Conservation (phyloP, 2,888 invertebrate species). For the Campoplex capitator region DNA sequence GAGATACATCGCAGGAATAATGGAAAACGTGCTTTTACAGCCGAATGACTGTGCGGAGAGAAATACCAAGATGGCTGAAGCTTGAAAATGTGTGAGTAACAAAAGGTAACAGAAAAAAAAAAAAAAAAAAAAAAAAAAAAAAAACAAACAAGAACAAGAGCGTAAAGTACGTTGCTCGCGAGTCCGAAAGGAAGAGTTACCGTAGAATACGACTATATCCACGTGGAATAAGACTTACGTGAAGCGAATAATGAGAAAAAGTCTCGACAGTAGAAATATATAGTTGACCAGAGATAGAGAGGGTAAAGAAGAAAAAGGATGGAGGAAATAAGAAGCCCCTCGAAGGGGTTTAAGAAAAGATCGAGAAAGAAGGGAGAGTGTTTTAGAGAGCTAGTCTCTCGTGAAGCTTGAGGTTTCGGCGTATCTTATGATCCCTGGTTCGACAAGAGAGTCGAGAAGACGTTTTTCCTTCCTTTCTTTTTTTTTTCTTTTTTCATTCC, state of each 20-base stretch:
- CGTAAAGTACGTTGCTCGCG: constrained; percentile 28
- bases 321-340: not conserved
- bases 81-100: constrained; percentile 5
- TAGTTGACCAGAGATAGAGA: constrained; percentile 41
- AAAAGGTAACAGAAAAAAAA: not conserved
- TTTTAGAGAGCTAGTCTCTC: constrained; percentile 13
- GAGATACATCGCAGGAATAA: constrained; percentile 15
- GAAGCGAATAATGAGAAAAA: constrained; percentile 63
- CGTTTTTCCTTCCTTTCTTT: not conserved
- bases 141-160: not conserved
- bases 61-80: constrained; percentile 4
- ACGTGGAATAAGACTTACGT: constrained; percentile 54
- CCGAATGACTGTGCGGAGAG: constrained; percentile 16
- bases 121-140: constrained; percentile 7
- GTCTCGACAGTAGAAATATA: constrained; percentile 56
- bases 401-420: constrained; percentile 19
- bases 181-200: constrained; percentile 53
- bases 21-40: constrained; percentile 47
- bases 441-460: not conserved
- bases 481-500: not conserved
- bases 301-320: not conserved
- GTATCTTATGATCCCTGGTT: constrained; percentile 6
- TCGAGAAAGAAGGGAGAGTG: not conserved
- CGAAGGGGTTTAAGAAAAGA: constrained; percentile 2
- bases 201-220: constrained; percentile 7